These are phyloP conservation scores for Hydraecia micacea DNA, from an alignment of 2,888 invertebrate species.

Conservation along the genomic window DNA sequence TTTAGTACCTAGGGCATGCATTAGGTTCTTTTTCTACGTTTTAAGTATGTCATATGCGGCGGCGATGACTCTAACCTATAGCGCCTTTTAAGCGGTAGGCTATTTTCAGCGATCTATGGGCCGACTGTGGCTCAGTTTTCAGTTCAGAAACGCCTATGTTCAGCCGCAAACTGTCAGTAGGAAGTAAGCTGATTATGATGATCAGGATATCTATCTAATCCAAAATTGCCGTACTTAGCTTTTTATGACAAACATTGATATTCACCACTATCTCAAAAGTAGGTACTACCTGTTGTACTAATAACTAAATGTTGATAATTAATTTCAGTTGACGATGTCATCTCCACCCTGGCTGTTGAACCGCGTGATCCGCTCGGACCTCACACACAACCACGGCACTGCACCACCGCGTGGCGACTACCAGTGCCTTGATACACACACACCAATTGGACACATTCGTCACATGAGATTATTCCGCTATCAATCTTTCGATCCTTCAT, in stretches of 20 bases:
- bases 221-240: not conserved
- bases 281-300: not conserved
- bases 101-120: not conserved
- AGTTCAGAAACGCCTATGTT: too few relatives aligned
- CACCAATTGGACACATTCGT: constrained; percentile 86
- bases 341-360: constrained; percentile 83
- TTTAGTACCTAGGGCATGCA: not conserved
- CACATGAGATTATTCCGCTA: constrained; percentile 81
- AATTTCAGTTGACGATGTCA: constrained; percentile 82
- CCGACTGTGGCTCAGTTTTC: not conserved
- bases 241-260: not conserved
- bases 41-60: not conserved
- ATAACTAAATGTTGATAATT: not conserved
- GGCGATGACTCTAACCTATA: not conserved
- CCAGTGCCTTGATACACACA: constrained; percentile 86
- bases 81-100: not conserved
- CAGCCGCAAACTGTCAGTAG: not conserved
- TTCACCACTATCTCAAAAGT: not conserved
- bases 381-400: constrained; percentile 85
- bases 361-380: constrained; percentile 85
- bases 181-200: not conserved
- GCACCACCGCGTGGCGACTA: constrained; percentile 86
- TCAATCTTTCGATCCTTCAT: constrained; percentile 84
- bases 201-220: not conserved
- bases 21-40: not conserved